Evolutionary conservation across 2,888 invertebrate genomes (phyloP).

Genomic region (Andrena hattorfiana): DNA sequence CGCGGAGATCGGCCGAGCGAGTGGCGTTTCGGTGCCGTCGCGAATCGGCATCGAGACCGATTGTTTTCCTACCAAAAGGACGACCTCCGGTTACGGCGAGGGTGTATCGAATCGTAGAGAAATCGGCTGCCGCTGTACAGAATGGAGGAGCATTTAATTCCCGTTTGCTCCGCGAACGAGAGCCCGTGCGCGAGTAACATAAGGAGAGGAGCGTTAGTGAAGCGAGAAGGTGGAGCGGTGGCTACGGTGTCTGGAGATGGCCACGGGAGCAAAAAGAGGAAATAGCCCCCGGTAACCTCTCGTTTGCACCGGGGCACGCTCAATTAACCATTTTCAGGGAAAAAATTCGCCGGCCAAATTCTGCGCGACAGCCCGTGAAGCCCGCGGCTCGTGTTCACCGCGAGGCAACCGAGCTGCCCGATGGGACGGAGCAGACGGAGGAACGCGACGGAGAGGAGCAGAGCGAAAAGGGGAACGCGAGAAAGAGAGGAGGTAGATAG

Average conservation of each 20-base stretch:
- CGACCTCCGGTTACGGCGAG: neutral
- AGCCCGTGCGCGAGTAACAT: constrained; percentile 41
- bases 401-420: constrained; percentile 58
- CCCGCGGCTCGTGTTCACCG: constrained; percentile 79
- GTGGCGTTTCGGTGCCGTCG: constrained; percentile 45
- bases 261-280: constrained; percentile 55
- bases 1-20: constrained; percentile 33
- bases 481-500: constrained; percentile 3
- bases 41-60: constrained; percentile 60
- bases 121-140: constrained; percentile 18
- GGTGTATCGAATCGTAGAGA: constrained; percentile 44
- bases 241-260: neutral
- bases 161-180: constrained; percentile 7
- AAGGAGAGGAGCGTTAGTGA: constrained; percentile 55
- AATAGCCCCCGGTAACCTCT: constrained; percentile 67
- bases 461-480: constrained; percentile 29
- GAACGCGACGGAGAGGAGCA: constrained; percentile 34
- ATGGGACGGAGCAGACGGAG: constrained; percentile 21
- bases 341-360: constrained; percentile 81
- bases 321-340: constrained; percentile 81
- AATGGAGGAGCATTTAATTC: constrained; percentile 35
- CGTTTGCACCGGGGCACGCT: constrained; percentile 77
- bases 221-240: constrained; percentile 20
- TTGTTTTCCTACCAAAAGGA: constrained; percentile 38
- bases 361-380: constrained; percentile 84